phyloP scores from a whole-genome alignment of 2,797 vertebrate genomes.

The Perdix hodgsoniae region DNA sequence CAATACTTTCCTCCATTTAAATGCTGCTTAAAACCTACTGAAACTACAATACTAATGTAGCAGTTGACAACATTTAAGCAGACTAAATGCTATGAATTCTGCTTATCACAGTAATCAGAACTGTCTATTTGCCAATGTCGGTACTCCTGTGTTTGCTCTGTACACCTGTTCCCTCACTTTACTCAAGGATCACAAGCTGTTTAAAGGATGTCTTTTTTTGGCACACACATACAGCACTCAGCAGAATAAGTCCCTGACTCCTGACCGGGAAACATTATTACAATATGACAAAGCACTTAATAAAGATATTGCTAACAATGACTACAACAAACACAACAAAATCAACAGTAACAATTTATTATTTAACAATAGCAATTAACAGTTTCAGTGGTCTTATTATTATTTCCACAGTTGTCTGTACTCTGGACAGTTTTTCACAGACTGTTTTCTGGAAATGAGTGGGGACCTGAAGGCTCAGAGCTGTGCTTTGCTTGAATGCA shows the following conservation, averaged over 20 bases:
- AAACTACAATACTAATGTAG: neutral
- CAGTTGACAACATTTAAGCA: neutral
- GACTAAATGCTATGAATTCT: neutral
- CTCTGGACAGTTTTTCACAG: neutral
- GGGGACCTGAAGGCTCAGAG: neutral
- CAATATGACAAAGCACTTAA: neutral
- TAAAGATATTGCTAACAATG: neutral
- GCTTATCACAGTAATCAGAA: neutral
- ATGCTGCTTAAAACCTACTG: neutral
- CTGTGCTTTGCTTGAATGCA: neutral
- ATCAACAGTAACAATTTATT: neutral
- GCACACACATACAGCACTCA: rapidly evolving
- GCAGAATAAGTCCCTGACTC: neutral
- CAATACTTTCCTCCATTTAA: neutral
- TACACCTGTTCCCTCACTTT: neutral
- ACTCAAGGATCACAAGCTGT: neutral
- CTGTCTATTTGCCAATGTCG: neutral
- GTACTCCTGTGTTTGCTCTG: neutral
- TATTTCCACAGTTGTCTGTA: neutral
- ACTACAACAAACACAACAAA: neutral
- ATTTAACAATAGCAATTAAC: neutral
- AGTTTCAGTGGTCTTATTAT: neutral
- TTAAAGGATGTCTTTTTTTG: neutral
- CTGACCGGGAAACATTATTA: neutral
- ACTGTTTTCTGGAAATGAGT: neutral